A percentile compares a stretch with the other conserved stretches of the same genome.
These are phyloP conservation scores for Dasysyrphus albostriatus DNA, from an alignment of 2,888 invertebrate genomes.

Conservation along the genomic window DNA sequence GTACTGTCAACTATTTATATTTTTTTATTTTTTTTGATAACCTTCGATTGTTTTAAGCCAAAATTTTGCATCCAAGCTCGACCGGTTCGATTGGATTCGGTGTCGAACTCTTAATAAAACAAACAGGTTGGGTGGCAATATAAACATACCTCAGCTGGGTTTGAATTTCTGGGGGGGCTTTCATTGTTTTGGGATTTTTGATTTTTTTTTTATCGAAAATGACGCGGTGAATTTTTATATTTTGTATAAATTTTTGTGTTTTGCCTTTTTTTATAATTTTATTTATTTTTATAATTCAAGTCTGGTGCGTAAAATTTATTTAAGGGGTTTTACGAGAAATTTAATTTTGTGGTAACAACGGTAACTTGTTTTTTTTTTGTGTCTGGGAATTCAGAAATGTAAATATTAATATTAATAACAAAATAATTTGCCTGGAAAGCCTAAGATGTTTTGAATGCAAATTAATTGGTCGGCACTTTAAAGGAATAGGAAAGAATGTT, in stretches of 20 bases:
- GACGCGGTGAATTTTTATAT: constrained; percentile 1
- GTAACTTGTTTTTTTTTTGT: not conserved
- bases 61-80: constrained; percentile 65
- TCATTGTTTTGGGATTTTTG: constrained; percentile 30
- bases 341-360: not conserved
- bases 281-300: not conserved
- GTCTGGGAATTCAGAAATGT: not conserved
- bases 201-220: not conserved
- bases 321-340: not conserved
- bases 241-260: constrained; percentile 3
- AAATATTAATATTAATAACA: too few relatives aligned
- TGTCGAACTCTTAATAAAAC: not conserved
- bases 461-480: too few relatives aligned
- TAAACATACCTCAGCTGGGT: constrained; percentile 61
- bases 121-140: constrained; percentile 70
- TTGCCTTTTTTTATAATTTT: not conserved
- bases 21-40: constrained; percentile 42
- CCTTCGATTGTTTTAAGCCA: constrained; percentile 64
- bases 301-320: constrained; percentile 12
- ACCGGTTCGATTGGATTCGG: constrained; percentile 64
- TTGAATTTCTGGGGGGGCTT: constrained; percentile 1
- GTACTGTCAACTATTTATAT: constrained; percentile 46
- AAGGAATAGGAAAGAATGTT: too few relatives aligned
- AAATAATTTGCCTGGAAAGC: too few relatives aligned
- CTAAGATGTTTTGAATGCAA: too few relatives aligned